These are phyloP conservation scores for Pao palembangensis DNA, from an alignment of 2,113 vertebrate genomes.

Conservation along the genomic window DNA sequence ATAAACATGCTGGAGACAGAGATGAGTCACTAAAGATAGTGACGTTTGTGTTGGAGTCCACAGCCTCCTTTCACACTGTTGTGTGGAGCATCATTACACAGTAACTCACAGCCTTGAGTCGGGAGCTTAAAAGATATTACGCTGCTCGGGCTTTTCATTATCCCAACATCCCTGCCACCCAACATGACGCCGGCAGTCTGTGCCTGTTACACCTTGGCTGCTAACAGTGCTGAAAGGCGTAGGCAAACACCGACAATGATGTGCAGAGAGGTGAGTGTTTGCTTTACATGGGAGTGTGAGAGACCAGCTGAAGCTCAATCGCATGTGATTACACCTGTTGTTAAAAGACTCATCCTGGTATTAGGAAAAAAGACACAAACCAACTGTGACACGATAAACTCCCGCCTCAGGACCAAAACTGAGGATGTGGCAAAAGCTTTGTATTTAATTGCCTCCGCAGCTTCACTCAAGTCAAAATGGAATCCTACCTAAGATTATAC, in stretches of 20 bases:
- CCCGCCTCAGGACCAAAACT: not conserved
- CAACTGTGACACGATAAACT: not conserved
- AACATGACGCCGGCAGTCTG: conserved; percentile 37
- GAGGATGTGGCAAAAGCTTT: not conserved
- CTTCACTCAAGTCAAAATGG: not conserved
- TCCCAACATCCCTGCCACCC: conserved; percentile 29
- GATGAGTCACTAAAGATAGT: conserved; percentile 29
- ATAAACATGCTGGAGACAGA: conserved; percentile 1
- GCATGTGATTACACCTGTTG: conserved; percentile 45
- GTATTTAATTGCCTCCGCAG: not conserved
- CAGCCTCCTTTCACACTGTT: conserved; percentile 17
- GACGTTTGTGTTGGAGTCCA: conserved; percentile 18
- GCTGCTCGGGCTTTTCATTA: conserved; percentile 32
- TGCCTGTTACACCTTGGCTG: conserved; percentile 22
- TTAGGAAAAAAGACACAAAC: conserved; percentile 9
- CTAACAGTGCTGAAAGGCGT: conserved; percentile 20
- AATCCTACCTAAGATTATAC: not conserved
- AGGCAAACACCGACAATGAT: conserved; percentile 23
- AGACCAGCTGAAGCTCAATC: conserved; percentile 29
- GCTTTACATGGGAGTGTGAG: conserved; percentile 22
- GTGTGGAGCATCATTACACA: conserved; percentile 39
- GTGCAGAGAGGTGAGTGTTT: conserved; percentile 32
- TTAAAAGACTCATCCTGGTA: conserved; percentile 22
- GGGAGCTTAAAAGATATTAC: conserved; percentile 17
- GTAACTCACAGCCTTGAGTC: conserved; percentile 12